Percentiles rank a stretch among this genome's conserved stretches.
These are phyloP conservation scores for Cynaeus angustus DNA, from an alignment of 2,888 invertebrate species.

Conservation along the genomic window DNA sequence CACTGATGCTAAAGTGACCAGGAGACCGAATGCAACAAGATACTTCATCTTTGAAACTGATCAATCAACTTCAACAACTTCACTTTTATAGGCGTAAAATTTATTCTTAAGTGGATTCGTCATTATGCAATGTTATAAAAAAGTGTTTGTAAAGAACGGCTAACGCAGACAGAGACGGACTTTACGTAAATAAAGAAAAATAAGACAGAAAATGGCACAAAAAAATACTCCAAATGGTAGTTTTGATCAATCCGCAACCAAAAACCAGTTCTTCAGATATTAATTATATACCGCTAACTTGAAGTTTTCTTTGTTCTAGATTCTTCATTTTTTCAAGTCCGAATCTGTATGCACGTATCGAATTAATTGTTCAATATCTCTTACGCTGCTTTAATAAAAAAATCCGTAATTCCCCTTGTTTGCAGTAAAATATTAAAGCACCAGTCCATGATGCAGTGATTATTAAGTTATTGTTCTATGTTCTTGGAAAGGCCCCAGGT, in stretches of 20 bases:
- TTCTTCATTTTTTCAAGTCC: neutral
- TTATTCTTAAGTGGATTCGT: slow-evolving; percentile 14
- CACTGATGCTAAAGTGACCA: slow-evolving; percentile 20
- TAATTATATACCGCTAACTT: no score
- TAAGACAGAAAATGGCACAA: neutral
- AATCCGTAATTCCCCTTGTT: slow-evolving; percentile 34
- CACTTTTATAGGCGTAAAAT: slow-evolving; percentile 18
- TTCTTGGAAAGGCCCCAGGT: slow-evolving; percentile 36
- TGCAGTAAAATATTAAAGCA: slow-evolving; percentile 27
- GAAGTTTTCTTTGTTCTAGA: neutral
- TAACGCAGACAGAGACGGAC: slow-evolving; percentile 26
- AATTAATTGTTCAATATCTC: slow-evolving; percentile 29
- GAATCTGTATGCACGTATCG: slow-evolving; percentile 10
- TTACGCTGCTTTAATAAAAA: slow-evolving; percentile 19
- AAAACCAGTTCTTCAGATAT: no score
- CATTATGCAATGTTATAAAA: slow-evolving; percentile 33
- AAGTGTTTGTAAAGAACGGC: slow-evolving; percentile 16
- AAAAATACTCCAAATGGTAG: neutral
- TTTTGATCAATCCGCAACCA: neutral
- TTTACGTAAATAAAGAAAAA: neutral
- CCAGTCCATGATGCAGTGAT: slow-evolving; percentile 30
- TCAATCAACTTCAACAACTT: neutral
- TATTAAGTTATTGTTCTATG: slow-evolving; percentile 35
- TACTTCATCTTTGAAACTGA: slow-evolving; percentile 34
- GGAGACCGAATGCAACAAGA: slow-evolving; percentile 24